These are phyloP conservation scores for Blomia tropicalis DNA, from an alignment of 2,888 invertebrate genomes.

Conservation along the genomic window DNA sequence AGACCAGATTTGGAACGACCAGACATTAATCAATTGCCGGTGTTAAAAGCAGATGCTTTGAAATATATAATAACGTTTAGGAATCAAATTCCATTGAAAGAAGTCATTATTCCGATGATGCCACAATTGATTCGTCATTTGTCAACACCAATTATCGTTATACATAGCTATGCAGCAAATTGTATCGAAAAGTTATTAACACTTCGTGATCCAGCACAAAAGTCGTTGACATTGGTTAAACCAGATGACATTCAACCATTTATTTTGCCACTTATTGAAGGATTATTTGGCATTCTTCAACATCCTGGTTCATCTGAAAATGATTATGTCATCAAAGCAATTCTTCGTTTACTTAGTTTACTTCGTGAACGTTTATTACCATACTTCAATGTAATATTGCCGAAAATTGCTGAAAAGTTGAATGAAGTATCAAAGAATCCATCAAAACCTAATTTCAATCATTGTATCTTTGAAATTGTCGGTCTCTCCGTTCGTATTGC, in stretches of 20 bases:
- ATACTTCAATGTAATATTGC: constrained; percentile 59
- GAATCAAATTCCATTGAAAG: constrained; percentile 59
- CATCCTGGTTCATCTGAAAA: constrained; percentile 67
- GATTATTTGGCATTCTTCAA: constrained; percentile 58
- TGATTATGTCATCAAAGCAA: constrained; percentile 93
- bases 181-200: constrained; percentile 71
- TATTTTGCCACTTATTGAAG: constrained; percentile 51
- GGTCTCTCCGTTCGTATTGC: constrained; percentile 62
- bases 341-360: constrained; percentile 70
- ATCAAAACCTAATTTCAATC: constrained; percentile 92
- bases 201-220: constrained; percentile 46
- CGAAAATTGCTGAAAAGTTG: constrained; percentile 67
- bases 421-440: constrained; percentile 71
- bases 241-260: constrained; percentile 46
- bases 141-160: constrained; percentile 59
- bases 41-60: constrained; percentile 86
- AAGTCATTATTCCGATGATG: constrained; percentile 54
- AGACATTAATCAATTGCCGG: constrained; percentile 69
- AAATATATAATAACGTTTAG: constrained; percentile 94
- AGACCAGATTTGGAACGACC: constrained; percentile 65
- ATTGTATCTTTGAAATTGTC: constrained; percentile 88
- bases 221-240: constrained; percentile 32
- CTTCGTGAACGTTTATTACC: constrained; percentile 65
- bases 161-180: constrained; percentile 87
- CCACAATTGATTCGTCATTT: constrained; percentile 65